Evolutionary conservation across 2,113 vertebrate genomes (phyloP).

Genomic region (Echinops telfairi): DNA sequence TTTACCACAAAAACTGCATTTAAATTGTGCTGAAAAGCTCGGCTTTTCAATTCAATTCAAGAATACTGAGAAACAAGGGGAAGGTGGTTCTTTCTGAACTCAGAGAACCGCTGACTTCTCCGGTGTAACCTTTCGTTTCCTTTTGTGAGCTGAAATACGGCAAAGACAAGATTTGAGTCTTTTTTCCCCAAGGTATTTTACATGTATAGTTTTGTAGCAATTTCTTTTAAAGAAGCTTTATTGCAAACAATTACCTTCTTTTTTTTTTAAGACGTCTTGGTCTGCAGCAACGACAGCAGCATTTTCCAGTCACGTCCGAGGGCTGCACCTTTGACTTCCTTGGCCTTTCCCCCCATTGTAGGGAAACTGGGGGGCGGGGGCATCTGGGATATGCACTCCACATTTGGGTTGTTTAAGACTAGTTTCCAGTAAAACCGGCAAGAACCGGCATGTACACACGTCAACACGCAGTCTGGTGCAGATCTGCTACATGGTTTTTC

Average conservation of each 20-base stretch:
- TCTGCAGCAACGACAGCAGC: background rate
- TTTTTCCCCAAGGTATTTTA: background rate
- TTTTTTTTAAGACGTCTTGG: constrained; percentile 22
- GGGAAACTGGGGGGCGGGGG: background rate
- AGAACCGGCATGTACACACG: background rate
- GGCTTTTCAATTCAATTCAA: background rate
- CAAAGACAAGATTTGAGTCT: background rate
- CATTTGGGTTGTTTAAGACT: constrained; percentile 27
- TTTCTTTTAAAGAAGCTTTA: background rate
- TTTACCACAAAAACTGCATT: no score
- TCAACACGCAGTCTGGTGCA: background rate
- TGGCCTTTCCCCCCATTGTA: background rate
- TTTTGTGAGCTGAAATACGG: background rate
- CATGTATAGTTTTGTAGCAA: background rate
- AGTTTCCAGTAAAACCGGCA: background rate
- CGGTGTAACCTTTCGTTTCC: constrained; percentile 11
- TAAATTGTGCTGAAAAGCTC: no score
- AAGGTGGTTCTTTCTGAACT: background rate
- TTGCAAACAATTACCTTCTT: background rate
- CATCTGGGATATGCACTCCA: background rate
- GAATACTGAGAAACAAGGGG: background rate
- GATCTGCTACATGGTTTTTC: background rate
- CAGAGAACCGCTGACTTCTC: background rate
- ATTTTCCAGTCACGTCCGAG: background rate
- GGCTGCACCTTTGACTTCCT: background rate